Conservation (phyloP, 2,888 invertebrate genomes). For the Amitus sp. region DNA sequence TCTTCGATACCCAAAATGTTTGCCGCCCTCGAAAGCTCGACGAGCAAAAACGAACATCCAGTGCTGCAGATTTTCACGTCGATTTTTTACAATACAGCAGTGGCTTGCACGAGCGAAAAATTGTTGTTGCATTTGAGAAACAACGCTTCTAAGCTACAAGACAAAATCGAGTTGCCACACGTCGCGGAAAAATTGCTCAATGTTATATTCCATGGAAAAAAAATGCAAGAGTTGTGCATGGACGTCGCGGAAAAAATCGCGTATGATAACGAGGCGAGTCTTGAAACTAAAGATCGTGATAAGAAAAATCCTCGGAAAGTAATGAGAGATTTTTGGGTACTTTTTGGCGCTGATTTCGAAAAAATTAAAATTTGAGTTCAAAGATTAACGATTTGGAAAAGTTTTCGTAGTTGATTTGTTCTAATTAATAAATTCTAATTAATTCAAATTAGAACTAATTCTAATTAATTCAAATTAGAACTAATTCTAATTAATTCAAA, state of each 20-base stretch:
- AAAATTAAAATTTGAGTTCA: too few relatives aligned
- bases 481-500: too few relatives aligned
- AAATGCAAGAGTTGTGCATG: conserved; percentile 37
- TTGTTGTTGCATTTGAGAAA: conserved; percentile 22
- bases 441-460: too few relatives aligned
- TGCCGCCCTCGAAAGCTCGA: conserved; percentile 2
- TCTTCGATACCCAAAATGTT: conserved; percentile 39
- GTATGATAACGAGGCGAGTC: conserved; percentile 39
- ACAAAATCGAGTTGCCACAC: conserved; percentile 36
- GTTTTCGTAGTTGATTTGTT: too few relatives aligned
- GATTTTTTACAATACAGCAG: conserved; percentile 41
- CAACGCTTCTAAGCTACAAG: not conserved
- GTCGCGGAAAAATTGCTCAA: conserved; percentile 40
- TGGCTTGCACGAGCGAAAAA: conserved; percentile 41
- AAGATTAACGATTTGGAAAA: too few relatives aligned
- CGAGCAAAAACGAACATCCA: conserved; percentile 3
- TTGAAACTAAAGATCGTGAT: too few relatives aligned
- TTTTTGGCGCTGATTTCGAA: too few relatives aligned
- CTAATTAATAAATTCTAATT: too few relatives aligned
- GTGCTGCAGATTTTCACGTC: conserved; percentile 33
- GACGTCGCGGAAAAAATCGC: conserved; percentile 31
- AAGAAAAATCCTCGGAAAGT: too few relatives aligned
- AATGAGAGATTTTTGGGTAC: too few relatives aligned
- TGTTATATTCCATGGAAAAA: conserved; percentile 34
- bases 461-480: too few relatives aligned